Percentiles rank a stretch among this genome's conserved stretches.
Evolutionary conservation across 2,888 invertebrate genomes (phyloP).

Genomic region (Rhyacophila evoluta): DNA sequence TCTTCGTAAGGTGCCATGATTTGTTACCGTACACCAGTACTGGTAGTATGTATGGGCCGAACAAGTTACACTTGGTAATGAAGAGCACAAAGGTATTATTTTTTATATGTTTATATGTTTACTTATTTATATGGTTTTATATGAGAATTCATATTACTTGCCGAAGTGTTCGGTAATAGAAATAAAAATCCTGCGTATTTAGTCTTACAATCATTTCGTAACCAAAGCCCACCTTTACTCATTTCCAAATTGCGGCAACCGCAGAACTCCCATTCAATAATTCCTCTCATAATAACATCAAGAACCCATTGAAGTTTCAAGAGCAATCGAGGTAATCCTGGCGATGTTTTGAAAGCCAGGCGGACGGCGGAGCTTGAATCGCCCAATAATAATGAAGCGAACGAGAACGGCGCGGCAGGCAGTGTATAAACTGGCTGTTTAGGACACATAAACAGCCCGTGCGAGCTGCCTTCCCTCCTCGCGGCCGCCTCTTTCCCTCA

Average conservation of each 20-base stretch:
- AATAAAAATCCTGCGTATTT: too few species aligned
- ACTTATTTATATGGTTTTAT: too few species aligned
- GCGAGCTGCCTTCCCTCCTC: slow-evolving; percentile 29
- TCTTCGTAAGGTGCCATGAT: too few species aligned
- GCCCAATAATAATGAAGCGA: slow-evolving; percentile 72
- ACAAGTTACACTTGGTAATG: too few species aligned
- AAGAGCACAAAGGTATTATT: too few species aligned
- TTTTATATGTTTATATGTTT: too few species aligned
- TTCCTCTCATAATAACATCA: slow-evolving; percentile 22
- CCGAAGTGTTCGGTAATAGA: too few species aligned
- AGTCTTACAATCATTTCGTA: too few species aligned
- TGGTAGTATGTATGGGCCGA: too few species aligned
- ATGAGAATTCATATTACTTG: too few species aligned
- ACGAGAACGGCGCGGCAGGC: slow-evolving; percentile 68
- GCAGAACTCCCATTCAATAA: not conserved
- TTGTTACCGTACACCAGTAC: too few species aligned
- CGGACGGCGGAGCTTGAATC: slow-evolving; percentile 59
- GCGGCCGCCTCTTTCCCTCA: slow-evolving; percentile 4
- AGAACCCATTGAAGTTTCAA: slow-evolving; percentile 29
- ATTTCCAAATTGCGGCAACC: not conserved
- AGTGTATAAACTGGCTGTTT: slow-evolving; percentile 72
- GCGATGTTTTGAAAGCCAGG: slow-evolving; percentile 36
- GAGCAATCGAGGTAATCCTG: slow-evolving; percentile 47
- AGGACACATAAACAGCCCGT: slow-evolving; percentile 72
- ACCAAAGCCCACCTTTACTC: not conserved